phyloP scores from a whole-genome alignment of 1,140 invertebrate genomes.

The Odontomachus brunneus region DNA sequence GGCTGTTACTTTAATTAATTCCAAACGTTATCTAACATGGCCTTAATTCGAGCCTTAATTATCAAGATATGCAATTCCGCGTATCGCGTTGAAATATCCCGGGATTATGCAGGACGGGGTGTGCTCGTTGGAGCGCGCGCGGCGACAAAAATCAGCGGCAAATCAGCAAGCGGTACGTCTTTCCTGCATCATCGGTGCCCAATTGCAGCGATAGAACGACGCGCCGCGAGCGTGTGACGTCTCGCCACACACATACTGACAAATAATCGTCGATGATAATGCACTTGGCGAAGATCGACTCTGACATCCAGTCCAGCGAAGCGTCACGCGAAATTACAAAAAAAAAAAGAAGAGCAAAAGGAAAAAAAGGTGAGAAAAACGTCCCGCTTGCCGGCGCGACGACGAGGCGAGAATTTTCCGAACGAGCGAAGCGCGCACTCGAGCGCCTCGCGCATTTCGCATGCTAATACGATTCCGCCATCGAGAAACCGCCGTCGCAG shows the following conservation, averaged over 20 bases:
- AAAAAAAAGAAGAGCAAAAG: too few species aligned
- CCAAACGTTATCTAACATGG: neutral
- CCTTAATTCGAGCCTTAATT: too few species aligned
- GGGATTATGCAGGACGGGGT: too few species aligned
- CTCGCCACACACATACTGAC: too few species aligned
- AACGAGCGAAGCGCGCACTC: constrained; percentile 9
- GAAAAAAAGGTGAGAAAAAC: neutral
- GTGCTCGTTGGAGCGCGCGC: too few species aligned
- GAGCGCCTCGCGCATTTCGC: constrained; percentile 33
- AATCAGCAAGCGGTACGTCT: neutral
- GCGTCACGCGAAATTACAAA: constrained; percentile 13
- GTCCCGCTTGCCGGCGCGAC: neutral
- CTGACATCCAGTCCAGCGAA: neutral
- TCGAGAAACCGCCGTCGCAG: constrained; percentile 41
- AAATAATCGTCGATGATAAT: neutral
- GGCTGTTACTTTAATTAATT: neutral
- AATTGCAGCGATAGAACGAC: constrained; percentile 8
- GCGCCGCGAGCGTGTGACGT: neutral
- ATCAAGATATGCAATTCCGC: too few species aligned
- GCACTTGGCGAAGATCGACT: neutral
- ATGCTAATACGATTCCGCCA: constrained; percentile 58
- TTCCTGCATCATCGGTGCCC: neutral
- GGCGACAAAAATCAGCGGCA: too few species aligned
- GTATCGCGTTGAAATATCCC: too few species aligned
- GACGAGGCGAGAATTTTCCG: constrained; percentile 40